Percentiles rank a stretch among this genome's conserved stretches.
Evolutionary conservation across 2,797 vertebrate genomes (phyloP).

Genomic region (Hippoglossus hippoglossus): DNA sequence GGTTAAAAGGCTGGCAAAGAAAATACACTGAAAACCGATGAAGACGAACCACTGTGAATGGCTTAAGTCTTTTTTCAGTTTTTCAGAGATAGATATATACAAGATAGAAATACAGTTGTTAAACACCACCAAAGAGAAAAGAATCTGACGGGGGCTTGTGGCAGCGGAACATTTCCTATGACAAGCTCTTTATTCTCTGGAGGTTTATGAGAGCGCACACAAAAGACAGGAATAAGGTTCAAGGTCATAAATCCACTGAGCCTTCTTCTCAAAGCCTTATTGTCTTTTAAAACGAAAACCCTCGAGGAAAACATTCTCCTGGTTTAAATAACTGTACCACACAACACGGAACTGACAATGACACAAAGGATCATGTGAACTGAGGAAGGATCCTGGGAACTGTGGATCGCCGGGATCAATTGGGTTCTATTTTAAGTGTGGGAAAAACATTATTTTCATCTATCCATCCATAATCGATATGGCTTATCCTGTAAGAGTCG

Average conservation of each 20-base stretch:
- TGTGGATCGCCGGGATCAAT: background rate
- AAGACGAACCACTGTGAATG: background rate
- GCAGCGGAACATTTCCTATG: slow-evolving; percentile 39
- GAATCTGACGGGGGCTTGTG: background rate
- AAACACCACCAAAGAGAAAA: background rate
- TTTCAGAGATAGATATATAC: background rate
- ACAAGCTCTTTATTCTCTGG: slow-evolving; percentile 35
- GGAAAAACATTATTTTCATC: background rate
- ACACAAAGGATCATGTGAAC: slow-evolving; percentile 13
- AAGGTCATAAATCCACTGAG: slow-evolving; percentile 39
- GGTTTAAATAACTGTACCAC: slow-evolving; percentile 6
- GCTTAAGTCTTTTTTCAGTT: too few relatives aligned
- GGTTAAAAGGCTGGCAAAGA: too few relatives aligned
- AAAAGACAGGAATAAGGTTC: slow-evolving; percentile 55
- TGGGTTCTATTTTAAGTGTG: background rate
- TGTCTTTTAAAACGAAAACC: slow-evolving; percentile 33
- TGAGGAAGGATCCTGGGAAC: background rate
- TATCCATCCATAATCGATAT: too few relatives aligned
- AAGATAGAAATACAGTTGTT: too few relatives aligned
- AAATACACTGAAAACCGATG: background rate
- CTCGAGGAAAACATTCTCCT: background rate
- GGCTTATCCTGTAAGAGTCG: too few relatives aligned
- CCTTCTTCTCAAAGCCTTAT: slow-evolving; percentile 15
- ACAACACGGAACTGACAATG: background rate
- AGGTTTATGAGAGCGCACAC: slow-evolving; percentile 44